Evolutionary conservation across 2,113 vertebrate species (phyloP), one percentile per base, ranked within the genome.

Genomic region (Chunga burmeisteri): DNA sequence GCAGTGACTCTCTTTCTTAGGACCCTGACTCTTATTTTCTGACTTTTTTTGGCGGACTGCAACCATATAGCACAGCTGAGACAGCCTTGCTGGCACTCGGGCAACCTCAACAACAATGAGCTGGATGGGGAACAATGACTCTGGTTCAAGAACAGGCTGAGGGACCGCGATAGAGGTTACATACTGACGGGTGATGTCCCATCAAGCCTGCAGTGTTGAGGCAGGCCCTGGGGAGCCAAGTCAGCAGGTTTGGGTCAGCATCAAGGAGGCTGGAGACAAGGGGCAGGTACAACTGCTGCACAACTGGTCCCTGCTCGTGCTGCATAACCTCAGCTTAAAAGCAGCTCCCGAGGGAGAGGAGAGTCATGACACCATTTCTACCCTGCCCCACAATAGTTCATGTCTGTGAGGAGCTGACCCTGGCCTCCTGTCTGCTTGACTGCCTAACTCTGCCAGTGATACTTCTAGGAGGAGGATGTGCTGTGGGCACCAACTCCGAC

Each of bases 281-380:
- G 27, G 26, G 6, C 27, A 74, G 20, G 8, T 27, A 59, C 25
- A 56, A 32, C 9, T 93, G 38, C 42, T 70, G 23, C 22, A 46
- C n/a, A 71, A 4, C 50, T 36, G 10, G 3, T 30, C 29, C 16
- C 27, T 89, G 59, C 27, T 81, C 2, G 0, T 26, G 22, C 42
- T 66, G 36, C 23, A 34, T 56, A 6, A 2, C 36, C 61, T 46
- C 1, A 4, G 16, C 32, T 78, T 27, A 50, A 56, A 68, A 72
- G 18, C 14, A 88, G 10, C 6, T 65, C 11, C 49, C 4, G 3
- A 46, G 6, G 16, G 19, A 63, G 20, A 63, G 47, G 16, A 40
- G 29, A 19, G n/a, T 3, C 36, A 34, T 1, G 0, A 13, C n/a
- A 25, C 16, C 1, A 0, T 44, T 49, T n/a, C 40, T 40, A 21